Evolutionary conservation across 2,113 vertebrate genomes (phyloP).

Genomic region (Prolemur simus): DNA sequence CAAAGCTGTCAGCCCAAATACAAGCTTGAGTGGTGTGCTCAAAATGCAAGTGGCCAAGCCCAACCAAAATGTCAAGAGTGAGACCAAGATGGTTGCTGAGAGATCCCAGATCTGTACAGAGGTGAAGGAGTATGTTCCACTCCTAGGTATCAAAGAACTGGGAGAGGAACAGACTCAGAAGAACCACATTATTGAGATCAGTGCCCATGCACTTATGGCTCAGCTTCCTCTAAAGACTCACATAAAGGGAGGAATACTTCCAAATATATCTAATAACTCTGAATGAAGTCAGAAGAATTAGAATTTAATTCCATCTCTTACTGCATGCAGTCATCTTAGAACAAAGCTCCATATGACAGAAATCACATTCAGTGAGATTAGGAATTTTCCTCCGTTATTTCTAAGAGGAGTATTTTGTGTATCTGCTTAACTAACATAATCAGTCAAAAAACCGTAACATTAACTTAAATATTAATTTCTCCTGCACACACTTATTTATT

Average conservation of each 20-base stretch:
- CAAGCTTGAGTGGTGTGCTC: background rate
- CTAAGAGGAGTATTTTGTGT: background rate
- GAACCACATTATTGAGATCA: background rate
- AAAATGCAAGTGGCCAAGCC: background rate
- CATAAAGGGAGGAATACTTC: background rate
- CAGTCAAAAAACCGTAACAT: background rate
- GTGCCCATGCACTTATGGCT: background rate
- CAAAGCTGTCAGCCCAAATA: background rate
- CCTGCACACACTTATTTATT: background rate
- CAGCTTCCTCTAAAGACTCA: background rate
- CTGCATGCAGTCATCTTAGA: background rate
- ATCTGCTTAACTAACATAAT: background rate
- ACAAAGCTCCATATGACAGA: background rate
- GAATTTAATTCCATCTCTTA: constrained; percentile 4
- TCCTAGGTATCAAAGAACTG: background rate
- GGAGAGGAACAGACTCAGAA: background rate
- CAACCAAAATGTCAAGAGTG: background rate
- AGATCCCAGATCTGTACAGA: background rate
- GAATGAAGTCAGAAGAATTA: constrained; percentile 45
- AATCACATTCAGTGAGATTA: constrained; percentile 12
- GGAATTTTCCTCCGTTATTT: background rate
- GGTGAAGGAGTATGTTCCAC: background rate
- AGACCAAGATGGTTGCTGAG: background rate
- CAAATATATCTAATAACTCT: background rate
- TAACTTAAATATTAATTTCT: background rate